These are phyloP conservation scores for Hydrolagus affinis DNA, from an alignment of 2,113 vertebrate species.

Conservation along the genomic window DNA sequence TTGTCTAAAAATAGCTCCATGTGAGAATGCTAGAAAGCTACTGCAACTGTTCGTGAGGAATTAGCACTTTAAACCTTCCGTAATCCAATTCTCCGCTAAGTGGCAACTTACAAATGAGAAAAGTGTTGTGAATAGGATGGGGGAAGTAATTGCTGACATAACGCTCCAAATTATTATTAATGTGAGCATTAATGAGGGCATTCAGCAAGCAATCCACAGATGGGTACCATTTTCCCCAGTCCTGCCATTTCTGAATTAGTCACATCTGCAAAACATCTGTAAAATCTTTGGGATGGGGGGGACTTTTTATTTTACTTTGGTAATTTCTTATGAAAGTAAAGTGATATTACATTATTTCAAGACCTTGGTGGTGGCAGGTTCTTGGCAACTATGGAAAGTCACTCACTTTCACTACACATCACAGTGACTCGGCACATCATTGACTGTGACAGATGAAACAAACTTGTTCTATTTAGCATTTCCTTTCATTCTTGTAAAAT, in stretches of 20 bases:
- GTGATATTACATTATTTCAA: neutral
- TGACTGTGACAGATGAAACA: neutral
- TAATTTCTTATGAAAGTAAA: neutral
- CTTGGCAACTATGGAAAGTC: neutral
- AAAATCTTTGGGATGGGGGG: neutral
- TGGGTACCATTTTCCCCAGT: neutral
- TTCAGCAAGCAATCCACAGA: neutral
- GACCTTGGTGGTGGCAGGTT: neutral
- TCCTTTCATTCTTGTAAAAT: too few relatives aligned
- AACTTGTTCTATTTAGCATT: neutral
- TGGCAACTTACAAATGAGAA: neutral
- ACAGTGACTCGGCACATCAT: neutral
- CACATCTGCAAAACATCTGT: neutral
- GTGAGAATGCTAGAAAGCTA: neutral
- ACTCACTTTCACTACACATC: neutral
- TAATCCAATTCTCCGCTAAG: neutral
- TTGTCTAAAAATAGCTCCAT: neutral
- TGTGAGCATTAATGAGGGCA: neutral
- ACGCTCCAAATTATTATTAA: neutral
- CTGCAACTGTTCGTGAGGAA: neutral
- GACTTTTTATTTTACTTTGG: neutral
- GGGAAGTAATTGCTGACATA: neutral
- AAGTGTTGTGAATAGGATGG: neutral
- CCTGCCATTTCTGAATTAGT: neutral
- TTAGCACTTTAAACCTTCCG: neutral